Base-by-base conservation (phyloP, 2,797 vertebrate genomes). In the Rhinichthys osculus region DNA sequence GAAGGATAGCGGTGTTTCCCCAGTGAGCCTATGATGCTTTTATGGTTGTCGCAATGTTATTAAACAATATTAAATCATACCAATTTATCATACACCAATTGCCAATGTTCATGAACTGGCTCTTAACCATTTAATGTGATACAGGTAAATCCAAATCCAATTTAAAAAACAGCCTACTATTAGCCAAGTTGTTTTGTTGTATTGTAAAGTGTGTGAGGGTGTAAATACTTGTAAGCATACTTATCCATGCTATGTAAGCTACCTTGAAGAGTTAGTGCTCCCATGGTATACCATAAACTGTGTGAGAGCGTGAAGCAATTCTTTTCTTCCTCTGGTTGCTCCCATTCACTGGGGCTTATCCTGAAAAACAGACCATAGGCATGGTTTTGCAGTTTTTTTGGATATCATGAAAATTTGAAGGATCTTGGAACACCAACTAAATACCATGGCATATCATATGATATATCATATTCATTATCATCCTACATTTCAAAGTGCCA, bases 201-300 rank as follows among this genome's bases (percentile, higher is more conserved):
- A 81, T 69, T 76, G 30, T 52, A 30, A 57, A 57, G 35, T 69
- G 33, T 62, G n/a, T 47, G 4, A 64, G 71, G 62, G 11, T 71
- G 47, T 35, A 62, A 59, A 47, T 62, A 70, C 5, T 59, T 11
- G 13, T 71, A 79, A 17, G 19, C 42, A 54, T 54, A 30, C 33
- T 77, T 38, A 77, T 77, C 33, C 33, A 7, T 66, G 27, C 3
- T n/a, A 80, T 30, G 38, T 67, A 81, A 0, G 13, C 74, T 94
- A 98, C 97, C 97, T 95, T 98, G 97, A 91, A 98, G 92, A 11
- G 97, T 94, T 5, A 98, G 92, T 0, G 96, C 96, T 87, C 96
- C 97, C 0, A 93, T 93, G 81, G 96, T 96, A 91, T 97, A 97
- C 97, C 97, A 98, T 88, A 97, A 96, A 89, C 97, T 97, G 89